phyloP scores from a whole-genome alignment of 2,113 vertebrate genomes.

The Oncorhynchus gorbuscha region DNA sequence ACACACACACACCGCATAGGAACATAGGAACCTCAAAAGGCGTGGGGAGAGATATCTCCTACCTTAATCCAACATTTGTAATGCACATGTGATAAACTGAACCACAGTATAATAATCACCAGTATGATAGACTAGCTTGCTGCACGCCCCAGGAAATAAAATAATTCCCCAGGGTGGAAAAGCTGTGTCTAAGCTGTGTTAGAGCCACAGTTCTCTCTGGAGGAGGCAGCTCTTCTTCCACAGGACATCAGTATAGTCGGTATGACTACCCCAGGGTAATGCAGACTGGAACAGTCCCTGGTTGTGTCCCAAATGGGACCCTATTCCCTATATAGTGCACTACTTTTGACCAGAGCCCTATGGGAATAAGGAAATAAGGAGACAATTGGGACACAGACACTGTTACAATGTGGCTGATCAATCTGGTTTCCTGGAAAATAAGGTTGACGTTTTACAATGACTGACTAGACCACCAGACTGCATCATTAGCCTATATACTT shows the following conservation, averaged over 20 bases:
- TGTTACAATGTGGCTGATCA: neutral
- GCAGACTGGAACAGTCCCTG: no score
- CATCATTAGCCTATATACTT: neutral
- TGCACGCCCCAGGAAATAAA: neutral
- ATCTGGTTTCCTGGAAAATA: neutral
- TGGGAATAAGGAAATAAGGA: no score
- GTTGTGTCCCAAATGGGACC: no score
- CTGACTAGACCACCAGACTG: neutral
- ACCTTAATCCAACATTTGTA: constrained; percentile 1
- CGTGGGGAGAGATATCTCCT: constrained; percentile 9
- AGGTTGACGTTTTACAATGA: neutral
- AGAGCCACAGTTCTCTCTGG: neutral
- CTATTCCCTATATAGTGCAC: no score
- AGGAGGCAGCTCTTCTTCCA: neutral
- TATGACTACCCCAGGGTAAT: neutral
- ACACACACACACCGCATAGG: no score
- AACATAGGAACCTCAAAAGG: neutral
- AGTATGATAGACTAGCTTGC: neutral
- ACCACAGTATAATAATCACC: constrained; percentile 12
- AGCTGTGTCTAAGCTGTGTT: no score
- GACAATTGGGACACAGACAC: no score
- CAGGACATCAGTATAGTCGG: neutral
- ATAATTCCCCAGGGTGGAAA: constrained; percentile 7
- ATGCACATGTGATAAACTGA: neutral
- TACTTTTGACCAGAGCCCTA: no score